phyloP scores from a whole-genome alignment of 2,113 vertebrate genomes.

The Lepus timidus region DNA sequence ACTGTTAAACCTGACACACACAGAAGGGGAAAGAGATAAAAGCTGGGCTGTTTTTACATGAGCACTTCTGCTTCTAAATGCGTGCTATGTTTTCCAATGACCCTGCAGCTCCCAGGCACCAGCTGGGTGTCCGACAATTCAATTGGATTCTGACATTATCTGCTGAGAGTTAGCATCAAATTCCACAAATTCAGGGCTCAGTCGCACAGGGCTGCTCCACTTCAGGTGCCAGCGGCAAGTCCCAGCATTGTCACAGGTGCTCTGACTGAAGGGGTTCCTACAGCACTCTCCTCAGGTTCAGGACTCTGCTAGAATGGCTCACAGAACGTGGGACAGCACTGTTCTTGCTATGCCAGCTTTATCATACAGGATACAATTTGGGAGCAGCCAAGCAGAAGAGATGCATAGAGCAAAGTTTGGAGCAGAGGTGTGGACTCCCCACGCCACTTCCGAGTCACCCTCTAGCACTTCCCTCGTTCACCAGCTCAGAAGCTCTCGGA shows the following conservation, averaged over 20 bases:
- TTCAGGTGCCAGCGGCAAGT: neutral
- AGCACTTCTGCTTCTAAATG: conserved; percentile 20
- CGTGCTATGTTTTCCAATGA: neutral
- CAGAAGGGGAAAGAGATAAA: neutral
- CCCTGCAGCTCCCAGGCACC: neutral
- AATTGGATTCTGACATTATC: neutral
- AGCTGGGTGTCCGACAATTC: neutral
- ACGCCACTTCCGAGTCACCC: no score
- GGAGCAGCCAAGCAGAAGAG: neutral
- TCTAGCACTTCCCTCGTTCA: neutral
- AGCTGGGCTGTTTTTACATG: neutral
- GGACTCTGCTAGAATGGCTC: neutral
- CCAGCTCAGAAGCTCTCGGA: neutral
- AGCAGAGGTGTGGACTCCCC: accelerated
- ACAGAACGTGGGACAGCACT: neutral
- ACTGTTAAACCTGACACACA: conserved; percentile 26
- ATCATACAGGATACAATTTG: neutral
- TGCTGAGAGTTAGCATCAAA: neutral
- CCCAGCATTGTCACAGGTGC: neutral
- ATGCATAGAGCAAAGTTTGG: neutral
- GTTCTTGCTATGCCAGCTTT: neutral
- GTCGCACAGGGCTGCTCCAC: neutral
- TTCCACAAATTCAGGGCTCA: neutral
- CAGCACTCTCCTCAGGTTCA: neutral
- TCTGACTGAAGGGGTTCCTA: neutral